Conservation (phyloP, 1,140 invertebrate species). For the Leucophenga varia region DNA sequence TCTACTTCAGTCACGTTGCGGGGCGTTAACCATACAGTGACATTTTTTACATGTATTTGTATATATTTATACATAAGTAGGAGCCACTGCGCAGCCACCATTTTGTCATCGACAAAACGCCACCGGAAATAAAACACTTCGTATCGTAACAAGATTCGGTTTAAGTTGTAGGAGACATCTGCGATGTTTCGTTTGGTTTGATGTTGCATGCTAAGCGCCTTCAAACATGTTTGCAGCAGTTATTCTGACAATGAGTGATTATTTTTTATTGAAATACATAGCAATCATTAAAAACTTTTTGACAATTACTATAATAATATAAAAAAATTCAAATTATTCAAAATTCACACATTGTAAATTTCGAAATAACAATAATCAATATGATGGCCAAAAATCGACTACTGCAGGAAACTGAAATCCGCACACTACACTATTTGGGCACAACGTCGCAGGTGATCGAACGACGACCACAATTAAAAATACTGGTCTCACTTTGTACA, state of each 20-base stretch:
- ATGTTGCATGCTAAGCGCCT: not conserved
- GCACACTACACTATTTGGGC: slow-evolving; percentile 36
- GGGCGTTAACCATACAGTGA: too few species aligned
- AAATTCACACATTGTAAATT: not conserved
- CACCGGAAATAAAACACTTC: too few species aligned
- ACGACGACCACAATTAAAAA: slow-evolving; percentile 17
- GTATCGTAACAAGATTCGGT: too few species aligned
- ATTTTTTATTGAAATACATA: slow-evolving; percentile 7
- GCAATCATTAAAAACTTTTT: not conserved
- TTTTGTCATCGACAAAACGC: slow-evolving; percentile 1
- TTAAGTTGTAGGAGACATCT: too few species aligned
- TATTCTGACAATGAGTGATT: not conserved
- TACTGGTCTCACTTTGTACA: slow-evolving; percentile 32
- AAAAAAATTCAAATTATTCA: slow-evolving; percentile 2
- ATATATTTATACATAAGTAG: too few species aligned
- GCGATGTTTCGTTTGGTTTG: too few species aligned
- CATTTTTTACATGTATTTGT: too few species aligned
- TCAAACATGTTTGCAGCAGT: not conserved
- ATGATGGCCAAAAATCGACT: slow-evolving; percentile 4
- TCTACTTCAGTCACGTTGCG: too few species aligned
- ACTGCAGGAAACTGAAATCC: slow-evolving; percentile 34
- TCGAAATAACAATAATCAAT: slow-evolving; percentile 1
- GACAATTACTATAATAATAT: slow-evolving; percentile 17
- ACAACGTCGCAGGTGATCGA: slow-evolving; percentile 29
- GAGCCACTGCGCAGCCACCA: too few species aligned